Evolutionary conservation across 2,113 vertebrate genomes (phyloP).

Genomic region (Motacilla alba): DNA sequence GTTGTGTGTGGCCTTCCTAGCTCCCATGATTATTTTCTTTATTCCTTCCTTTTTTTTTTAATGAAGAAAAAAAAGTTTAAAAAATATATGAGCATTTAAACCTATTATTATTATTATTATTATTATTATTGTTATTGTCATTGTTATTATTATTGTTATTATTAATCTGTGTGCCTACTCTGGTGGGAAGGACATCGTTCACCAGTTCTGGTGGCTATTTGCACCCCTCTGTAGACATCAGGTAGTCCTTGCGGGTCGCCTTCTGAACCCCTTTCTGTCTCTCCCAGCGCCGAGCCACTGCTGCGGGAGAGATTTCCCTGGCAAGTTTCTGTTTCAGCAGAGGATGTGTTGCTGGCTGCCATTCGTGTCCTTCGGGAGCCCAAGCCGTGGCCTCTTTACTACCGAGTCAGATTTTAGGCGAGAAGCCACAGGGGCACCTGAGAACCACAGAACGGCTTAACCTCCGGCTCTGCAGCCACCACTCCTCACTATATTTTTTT

Average conservation of each 20-base stretch:
- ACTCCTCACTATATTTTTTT: background rate
- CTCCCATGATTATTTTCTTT: background rate
- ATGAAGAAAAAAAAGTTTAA: background rate
- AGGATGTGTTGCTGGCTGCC: background rate
- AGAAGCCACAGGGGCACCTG: background rate
- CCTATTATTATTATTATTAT: too few species aligned
- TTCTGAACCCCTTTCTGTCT: background rate
- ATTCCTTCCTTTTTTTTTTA: accelerated
- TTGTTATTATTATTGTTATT: too few species aligned
- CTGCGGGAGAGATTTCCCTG: background rate
- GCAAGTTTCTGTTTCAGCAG: background rate
- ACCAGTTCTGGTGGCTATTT: background rate
- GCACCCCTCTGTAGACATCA: background rate
- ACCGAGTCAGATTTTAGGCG: background rate
- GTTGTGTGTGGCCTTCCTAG: background rate
- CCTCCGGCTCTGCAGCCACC: background rate
- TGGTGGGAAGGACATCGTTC: background rate
- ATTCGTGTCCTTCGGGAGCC: background rate
- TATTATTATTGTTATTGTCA: background rate
- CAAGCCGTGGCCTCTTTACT: background rate
- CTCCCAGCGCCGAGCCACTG: background rate
- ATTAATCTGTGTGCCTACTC: background rate
- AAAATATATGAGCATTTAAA: background rate
- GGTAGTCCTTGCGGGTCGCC: background rate
- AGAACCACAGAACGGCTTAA: background rate